phyloP scores from a whole-genome alignment of 1,140 invertebrate species.

The Bradynema listronoti region DNA sequence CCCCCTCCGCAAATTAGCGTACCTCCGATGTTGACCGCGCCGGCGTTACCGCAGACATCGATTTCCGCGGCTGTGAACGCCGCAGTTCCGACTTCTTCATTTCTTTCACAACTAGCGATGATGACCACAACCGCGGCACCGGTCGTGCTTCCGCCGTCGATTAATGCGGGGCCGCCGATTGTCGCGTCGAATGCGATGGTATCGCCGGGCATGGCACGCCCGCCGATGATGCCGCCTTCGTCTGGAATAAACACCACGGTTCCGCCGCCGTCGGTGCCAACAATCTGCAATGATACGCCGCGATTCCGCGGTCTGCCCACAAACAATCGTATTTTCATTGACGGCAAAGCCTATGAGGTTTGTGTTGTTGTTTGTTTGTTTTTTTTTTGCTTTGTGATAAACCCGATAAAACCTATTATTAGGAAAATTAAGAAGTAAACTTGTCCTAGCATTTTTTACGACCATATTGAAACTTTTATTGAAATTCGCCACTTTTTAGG shows the following conservation, averaged over 20 bases:
- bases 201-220: too few relatives aligned
- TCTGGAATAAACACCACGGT: slow-evolving; percentile 7
- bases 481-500: slow-evolving; percentile 23
- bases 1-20: slow-evolving; percentile 6
- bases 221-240: neutral
- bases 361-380: slow-evolving; percentile 10
- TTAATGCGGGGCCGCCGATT: slow-evolving; percentile 5
- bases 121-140: neutral
- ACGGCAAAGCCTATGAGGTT: slow-evolving; percentile 55
- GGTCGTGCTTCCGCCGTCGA: neutral
- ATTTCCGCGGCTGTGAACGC: too few relatives aligned
- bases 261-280: slow-evolving; percentile 1
- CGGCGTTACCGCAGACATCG: too few relatives aligned
- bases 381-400: too few relatives aligned
- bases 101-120: too few relatives aligned
- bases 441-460: too few relatives aligned
- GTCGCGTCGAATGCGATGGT: neutral
- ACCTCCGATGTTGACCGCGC: too few relatives aligned
- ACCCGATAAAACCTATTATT: too few relatives aligned
- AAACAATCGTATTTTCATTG: slow-evolving; percentile 57
- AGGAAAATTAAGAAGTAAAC: too few relatives aligned
- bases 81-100: too few relatives aligned
- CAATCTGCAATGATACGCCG: slow-evolving; percentile 44
- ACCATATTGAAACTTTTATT: neutral
- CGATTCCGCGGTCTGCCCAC: slow-evolving; percentile 43